A percentile compares a stretch with the other conserved stretches of the same genome.
Conservation (phyloP, 2,797 vertebrate species). For the Sebastolobus alascanus region DNA sequence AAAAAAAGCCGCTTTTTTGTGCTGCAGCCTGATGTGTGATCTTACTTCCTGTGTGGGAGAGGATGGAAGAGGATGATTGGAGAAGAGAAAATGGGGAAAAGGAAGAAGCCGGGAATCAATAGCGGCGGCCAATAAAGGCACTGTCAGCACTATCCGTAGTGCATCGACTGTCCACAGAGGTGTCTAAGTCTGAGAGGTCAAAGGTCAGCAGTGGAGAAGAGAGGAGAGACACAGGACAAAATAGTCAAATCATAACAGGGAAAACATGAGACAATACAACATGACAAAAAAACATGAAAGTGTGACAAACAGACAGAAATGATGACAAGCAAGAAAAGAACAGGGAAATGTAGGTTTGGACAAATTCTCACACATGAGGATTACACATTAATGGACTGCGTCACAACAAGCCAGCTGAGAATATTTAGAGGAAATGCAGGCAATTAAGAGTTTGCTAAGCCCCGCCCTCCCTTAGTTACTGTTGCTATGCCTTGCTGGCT, state of each 20-base stretch:
- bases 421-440: neutral
- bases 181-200: conserved; percentile 86
- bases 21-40: conserved; percentile 27
- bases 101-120: conserved; percentile 76
- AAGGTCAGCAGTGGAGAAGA: conserved; percentile 44
- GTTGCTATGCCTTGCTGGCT: neutral
- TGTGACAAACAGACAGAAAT: neutral
- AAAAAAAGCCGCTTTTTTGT: conserved; percentile 2
- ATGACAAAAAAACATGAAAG: conserved; percentile 8
- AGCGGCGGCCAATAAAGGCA: conserved; percentile 81
- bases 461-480: neutral
- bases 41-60: conserved; percentile 69
- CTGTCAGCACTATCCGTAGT: conserved; percentile 88
- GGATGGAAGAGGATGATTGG: conserved; percentile 61
- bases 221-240: conserved; percentile 10
- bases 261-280: conserved; percentile 18
- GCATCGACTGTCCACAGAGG: conserved; percentile 88
- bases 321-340: conserved; percentile 14
- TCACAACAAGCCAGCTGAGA: neutral
- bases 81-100: conserved; percentile 59
- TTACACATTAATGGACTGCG: neutral
- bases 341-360: neutral
- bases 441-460: neutral
- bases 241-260: conserved; percentile 45
- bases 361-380: neutral